Percentiles rank a stretch among this genome's conserved stretches.
Evolutionary conservation across 1,140 invertebrate species (phyloP).

Genomic region (Calliopsis andreniformis): DNA sequence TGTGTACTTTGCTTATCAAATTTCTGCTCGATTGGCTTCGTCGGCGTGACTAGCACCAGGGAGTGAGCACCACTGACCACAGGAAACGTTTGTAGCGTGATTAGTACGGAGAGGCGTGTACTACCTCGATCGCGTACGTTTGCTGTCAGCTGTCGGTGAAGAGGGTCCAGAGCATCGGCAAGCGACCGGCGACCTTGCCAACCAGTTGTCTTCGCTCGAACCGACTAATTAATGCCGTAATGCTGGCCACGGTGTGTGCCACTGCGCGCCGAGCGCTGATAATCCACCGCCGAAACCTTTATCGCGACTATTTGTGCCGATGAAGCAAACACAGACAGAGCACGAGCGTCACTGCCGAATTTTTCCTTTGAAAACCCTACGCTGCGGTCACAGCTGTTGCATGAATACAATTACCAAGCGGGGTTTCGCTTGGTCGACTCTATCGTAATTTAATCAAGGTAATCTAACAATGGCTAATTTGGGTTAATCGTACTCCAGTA

Average conservation of each 20-base stretch:
- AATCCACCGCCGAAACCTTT: slow-evolving; percentile 23
- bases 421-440: slow-evolving; percentile 43
- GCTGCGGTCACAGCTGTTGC: too few relatives aligned
- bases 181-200: slow-evolving; percentile 69
- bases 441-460: slow-evolving; percentile 62
- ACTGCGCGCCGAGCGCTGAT: slow-evolving; percentile 33
- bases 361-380: too few relatives aligned
- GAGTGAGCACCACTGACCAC: slow-evolving; percentile 72
- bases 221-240: slow-evolving; percentile 75
- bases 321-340: background rate
- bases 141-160: slow-evolving; percentile 73
- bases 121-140: slow-evolving; percentile 76
- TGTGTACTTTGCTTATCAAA: too few relatives aligned
- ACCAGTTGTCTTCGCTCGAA: slow-evolving; percentile 72
- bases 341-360: background rate
- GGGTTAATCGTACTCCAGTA: slow-evolving; percentile 48
- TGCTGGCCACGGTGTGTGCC: slow-evolving; percentile 37
- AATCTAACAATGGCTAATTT: slow-evolving; percentile 59
- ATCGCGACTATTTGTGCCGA: background rate
- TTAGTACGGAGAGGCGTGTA: slow-evolving; percentile 78
- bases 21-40: background rate
- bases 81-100: slow-evolving; percentile 78
- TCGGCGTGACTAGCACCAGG: slow-evolving; percentile 16
- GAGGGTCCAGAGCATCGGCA: slow-evolving; percentile 62
- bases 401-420: slow-evolving; percentile 50